Evolutionary conservation across 2,797 vertebrate genomes (phyloP).

Genomic region (Uromys caudimaculatus): DNA sequence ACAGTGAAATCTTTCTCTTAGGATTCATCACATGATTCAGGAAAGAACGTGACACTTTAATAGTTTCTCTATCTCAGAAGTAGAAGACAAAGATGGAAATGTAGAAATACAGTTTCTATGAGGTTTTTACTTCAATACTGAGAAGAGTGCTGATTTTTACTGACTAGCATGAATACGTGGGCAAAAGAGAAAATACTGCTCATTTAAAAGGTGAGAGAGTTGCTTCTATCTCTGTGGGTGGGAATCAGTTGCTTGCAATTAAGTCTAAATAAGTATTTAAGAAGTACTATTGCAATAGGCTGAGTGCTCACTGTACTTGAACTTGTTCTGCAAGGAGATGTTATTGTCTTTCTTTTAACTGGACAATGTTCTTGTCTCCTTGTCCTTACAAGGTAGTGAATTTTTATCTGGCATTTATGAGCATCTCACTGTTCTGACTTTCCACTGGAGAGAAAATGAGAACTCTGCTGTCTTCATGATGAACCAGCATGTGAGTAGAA

Average conservation of each 20-base stretch:
- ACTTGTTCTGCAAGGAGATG: neutral
- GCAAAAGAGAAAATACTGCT: neutral
- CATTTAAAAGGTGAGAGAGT: constrained; percentile 24
- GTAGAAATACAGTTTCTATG: neutral
- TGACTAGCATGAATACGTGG: neutral
- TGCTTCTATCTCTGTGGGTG: neutral
- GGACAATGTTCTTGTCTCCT: neutral
- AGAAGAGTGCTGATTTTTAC: neutral
- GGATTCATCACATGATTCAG: neutral
- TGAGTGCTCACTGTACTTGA: too few relatives aligned
- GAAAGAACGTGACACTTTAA: constrained; percentile 41
- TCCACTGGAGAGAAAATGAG: neutral
- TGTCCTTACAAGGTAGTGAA: neutral
- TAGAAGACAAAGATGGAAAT: neutral
- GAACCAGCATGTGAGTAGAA: neutral
- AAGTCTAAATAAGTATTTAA: neutral
- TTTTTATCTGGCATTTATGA: neutral
- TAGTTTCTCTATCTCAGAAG: constrained; percentile 36
- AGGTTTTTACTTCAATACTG: neutral
- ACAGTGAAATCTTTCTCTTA: neutral
- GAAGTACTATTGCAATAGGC: rapidly evolving
- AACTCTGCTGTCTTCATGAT: neutral
- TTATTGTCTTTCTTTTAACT: neutral
- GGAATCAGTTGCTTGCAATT: neutral
- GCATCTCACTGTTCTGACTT: neutral